These are phyloP conservation scores for Steinernema carpocapsae DNA, from an alignment of 2,888 invertebrate genomes.

Conservation along the genomic window DNA sequence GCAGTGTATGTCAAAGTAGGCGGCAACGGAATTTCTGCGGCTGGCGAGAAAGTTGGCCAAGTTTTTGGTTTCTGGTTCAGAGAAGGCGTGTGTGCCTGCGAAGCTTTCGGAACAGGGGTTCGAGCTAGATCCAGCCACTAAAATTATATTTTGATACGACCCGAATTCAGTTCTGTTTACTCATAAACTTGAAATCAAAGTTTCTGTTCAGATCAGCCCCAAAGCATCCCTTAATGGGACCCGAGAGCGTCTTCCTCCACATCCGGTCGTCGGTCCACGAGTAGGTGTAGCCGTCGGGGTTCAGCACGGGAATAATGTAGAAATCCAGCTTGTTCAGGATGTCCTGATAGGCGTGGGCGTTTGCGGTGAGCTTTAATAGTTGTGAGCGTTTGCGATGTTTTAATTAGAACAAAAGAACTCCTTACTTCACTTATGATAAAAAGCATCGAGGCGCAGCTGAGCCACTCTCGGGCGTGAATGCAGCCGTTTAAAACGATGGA, in stretches of 20 bases:
- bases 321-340: conserved; percentile 34
- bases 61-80: conserved; percentile 38
- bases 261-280: conserved; percentile 39
- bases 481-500: conserved; percentile 35
- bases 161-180: too few species aligned
- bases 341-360: conserved; percentile 24
- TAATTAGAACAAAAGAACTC: background rate
- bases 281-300: conserved; percentile 45
- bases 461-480: conserved; percentile 43
- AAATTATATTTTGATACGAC: too few species aligned
- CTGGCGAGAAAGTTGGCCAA: conserved; percentile 36
- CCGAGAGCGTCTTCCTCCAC: conserved; percentile 45
- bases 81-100: conserved; percentile 43
- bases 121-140: conserved; percentile 37
- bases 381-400: too few species aligned
- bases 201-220: conserved; percentile 43
- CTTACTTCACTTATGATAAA: conserved; percentile 40
- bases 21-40: background rate
- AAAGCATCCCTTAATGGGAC: conserved; percentile 19
- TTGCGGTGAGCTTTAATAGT: conserved; percentile 31
- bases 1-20: conserved; percentile 38
- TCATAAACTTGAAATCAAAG: conserved; percentile 39
- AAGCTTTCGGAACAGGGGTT: conserved; percentile 43
- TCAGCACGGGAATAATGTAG: conserved; percentile 37
- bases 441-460: conserved; percentile 38